Evolutionary conservation across 2,797 vertebrate species (phyloP).

Genomic region (Anabas testudineus): DNA sequence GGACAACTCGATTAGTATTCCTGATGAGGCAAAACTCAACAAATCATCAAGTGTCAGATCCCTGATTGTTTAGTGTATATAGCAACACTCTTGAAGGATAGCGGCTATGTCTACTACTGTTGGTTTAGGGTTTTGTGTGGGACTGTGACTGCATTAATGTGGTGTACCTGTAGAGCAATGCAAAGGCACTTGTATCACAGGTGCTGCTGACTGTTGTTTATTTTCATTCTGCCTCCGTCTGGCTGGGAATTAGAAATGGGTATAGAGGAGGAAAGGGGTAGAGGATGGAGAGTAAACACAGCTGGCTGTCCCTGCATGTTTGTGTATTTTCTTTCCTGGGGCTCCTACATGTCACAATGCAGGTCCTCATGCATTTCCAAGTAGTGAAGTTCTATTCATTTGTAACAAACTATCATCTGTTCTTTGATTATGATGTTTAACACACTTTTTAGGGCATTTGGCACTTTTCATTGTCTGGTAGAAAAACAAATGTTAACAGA

Average conservation of each 20-base stretch:
- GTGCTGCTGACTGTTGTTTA: constrained; percentile 65
- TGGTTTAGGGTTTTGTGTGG: background rate
- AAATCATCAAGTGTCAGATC: too few relatives aligned
- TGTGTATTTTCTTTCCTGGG: constrained; percentile 47
- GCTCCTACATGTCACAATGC: constrained; percentile 22
- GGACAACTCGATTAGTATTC: background rate
- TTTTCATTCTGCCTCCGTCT: constrained; percentile 62
- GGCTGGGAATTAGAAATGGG: constrained; percentile 63
- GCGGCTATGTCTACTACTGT: background rate
- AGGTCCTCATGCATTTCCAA: constrained; percentile 36
- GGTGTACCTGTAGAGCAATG: constrained; percentile 37
- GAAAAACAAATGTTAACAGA: constrained; percentile 20
- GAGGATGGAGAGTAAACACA: constrained; percentile 74
- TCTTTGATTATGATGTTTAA: constrained; percentile 17
- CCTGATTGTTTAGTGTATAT: background rate
- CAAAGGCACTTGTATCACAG: constrained; percentile 40
- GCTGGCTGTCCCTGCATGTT: constrained; percentile 59
- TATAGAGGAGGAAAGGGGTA: constrained; percentile 57
- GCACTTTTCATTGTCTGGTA: constrained; percentile 30
- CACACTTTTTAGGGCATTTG: constrained; percentile 18
- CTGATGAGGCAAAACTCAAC: constrained; percentile 1
- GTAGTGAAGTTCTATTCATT: constrained; percentile 13
- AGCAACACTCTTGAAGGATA: background rate
- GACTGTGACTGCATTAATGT: constrained; percentile 3
- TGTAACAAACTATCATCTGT: constrained; percentile 18